Base-by-base conservation (phyloP, 2,113 vertebrate genomes). In the Colinus virginianus region DNA sequence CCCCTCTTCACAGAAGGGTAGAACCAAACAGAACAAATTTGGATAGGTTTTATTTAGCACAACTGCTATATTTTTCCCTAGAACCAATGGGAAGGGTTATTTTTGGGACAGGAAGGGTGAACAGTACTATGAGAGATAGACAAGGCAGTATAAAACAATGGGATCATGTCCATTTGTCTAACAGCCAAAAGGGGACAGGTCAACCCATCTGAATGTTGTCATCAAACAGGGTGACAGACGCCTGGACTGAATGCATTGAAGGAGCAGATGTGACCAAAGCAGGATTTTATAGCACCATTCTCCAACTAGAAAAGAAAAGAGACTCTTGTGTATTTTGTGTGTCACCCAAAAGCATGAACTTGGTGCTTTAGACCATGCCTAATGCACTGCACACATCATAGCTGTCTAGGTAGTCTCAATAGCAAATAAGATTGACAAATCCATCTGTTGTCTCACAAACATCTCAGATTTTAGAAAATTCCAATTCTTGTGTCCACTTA, bases 21-120 rank as follows among this genome's bases (percentile, higher is more conserved):
- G 81, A 61, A 62, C 82, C 58, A 92, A 95, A 90, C 61, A 93
- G 87, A 67, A 84, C 72, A 66, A 45, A 81, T 95, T 68, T 84
- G 72, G 78, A 66, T 40, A 51, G 28, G 23, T 48, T 93, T 93
- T 91, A 75, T 93, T 93, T 95, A 95, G 87, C 70, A 84, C 56
- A 64, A 61, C 68, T 49, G 46, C 40, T 88, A 11, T 95, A 62
- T 93, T 93, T 94, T 94, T 48, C 76, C 64, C 63, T 68, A 62
- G 23, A 25, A 84, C 51, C 19, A 59, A 87, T 89, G 34, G 70
- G 78, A 88, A 67, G 49, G 67, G 55, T 7, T 93, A 67, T 92
- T 89, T 67, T 64, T 32, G 64, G 78, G 38, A 78, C 11, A 42
- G 2, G 22, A 82, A 67, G 75, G 40, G 56, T 79, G 68, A 88